Base-by-base conservation (phyloP, 1,140 invertebrate species). In the Amphibalanus amphitrite region DNA sequence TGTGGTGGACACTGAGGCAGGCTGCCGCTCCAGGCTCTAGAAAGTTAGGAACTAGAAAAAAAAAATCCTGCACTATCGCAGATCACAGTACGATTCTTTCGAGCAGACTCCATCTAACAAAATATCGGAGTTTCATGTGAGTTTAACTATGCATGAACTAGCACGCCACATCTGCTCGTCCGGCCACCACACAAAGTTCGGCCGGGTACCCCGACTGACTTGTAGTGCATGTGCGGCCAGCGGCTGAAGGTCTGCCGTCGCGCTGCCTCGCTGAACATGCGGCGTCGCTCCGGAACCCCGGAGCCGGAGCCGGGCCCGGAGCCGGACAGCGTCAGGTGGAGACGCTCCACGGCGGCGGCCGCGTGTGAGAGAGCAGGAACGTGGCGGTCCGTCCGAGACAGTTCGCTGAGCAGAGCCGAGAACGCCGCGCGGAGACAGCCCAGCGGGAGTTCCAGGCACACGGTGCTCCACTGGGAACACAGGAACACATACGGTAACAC, bases 141-240 rank as follows among this genome's bases (percentile, higher is more conserved):
- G n/a, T n/a, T n/a, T n/a, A n/a, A n/a, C n/a, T n/a, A n/a, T n/a
- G n/a, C n/a, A n/a, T n/a, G n/a, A n/a, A n/a, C n/a, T n/a, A n/a
- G n/a, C n/a, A n/a, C n/a, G n/a, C n/a, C n/a, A n/a, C n/a, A n/a
- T n/a, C n/a, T n/a, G n/a, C n/a, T n/a, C n/a, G n/a, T n/a, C n/a
- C n/a, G n/a, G n/a, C n/a, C n/a, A n/a, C n/a, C n/a, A n/a, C n/a
- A n/a, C n/a, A n/a, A n/a, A n/a, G n/a, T n/a, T n/a, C n/a, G n/a
- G n/a, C n/a, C n/a, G n/a, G n/a, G n/a, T n/a, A n/a, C n/a, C n/a
- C n/a, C 29, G 0, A 72, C 84, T 82, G 83, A 93, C 90, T 94
- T 95, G 82, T 95, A 95, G 81, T 94, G 92, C 91, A 93, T 94
- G 78, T 96, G 93, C 65, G 93, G 93, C 93, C 93, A 97, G 79